Base-by-base conservation (phyloP, 1,140 invertebrate genomes). In the Apis cerana region DNA sequence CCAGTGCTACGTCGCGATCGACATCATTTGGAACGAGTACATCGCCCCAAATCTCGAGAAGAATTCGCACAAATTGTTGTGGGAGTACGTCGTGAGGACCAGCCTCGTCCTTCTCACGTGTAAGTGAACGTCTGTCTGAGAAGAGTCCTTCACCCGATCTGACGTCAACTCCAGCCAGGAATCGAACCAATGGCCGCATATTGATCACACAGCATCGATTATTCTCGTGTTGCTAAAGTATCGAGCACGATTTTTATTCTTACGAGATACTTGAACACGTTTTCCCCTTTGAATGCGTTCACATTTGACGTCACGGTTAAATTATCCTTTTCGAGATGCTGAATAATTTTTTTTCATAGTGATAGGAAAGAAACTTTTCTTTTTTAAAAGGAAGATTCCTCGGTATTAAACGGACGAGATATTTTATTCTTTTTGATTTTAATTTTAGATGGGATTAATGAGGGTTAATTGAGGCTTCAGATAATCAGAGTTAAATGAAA, bases 1-100 rank as follows among this genome's bases (percentile, higher is more conserved):
- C 23, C 97, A 98, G 86, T 96, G 97, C 90, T 99, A 98, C 92
- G 98, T 99, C 0, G 97, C 98, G 1, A 96, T 98, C 80, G 97
- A 97, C 84, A 98, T 99, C 80, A 94, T 96, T 8, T 98, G 98
- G 97, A 97, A 97, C 70, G 95, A 95, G 58, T 96, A 96, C 80
- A 82, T 96, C 58, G 89, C 70, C 48, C 91, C 86, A 48, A 92
- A 56, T 80, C 89, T 92, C 52, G 93, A 91, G 83, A 94, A 90
- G 86, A 94, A 89, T 85, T 91, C 88, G 65, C 92, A 89, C 75
- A 93, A 92, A 72, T 62, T 92, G 0, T 90, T 96, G n/a, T 95
- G 94, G 93, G 97, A 98, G 92, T 97, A 96, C 86, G 88, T 95
- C 3, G 95, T 97, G 10, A 95, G 97, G 85, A 96, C 96, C 0